These are phyloP conservation scores for Nephrotoma appendiculata DNA, from an alignment of 2,888 invertebrate species.

Conservation along the genomic window DNA sequence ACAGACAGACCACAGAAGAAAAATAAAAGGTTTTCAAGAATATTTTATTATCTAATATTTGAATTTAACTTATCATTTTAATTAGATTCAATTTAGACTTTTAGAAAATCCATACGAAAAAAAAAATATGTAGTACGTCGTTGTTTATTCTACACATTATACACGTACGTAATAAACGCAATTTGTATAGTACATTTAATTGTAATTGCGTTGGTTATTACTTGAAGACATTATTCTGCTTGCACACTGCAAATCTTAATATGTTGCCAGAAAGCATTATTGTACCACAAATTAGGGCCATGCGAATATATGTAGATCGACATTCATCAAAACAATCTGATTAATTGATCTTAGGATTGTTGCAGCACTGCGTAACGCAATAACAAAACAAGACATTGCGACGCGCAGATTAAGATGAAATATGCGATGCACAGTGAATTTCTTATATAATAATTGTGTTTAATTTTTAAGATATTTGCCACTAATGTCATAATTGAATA, in stretches of 20 bases:
- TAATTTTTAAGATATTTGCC: background rate
- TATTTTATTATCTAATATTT: background rate
- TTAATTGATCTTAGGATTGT: no score
- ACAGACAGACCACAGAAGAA: background rate
- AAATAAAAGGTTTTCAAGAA: background rate
- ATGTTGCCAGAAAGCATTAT: background rate
- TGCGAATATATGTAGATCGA: background rate
- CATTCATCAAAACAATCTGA: background rate
- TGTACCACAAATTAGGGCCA: background rate
- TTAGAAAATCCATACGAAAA: background rate
- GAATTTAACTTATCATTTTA: background rate
- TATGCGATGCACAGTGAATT: background rate
- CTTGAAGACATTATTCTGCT: no score
- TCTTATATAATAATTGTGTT: background rate
- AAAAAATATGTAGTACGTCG: background rate
- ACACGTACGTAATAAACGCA: background rate
- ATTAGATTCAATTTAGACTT: background rate
- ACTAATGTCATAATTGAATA: background rate
- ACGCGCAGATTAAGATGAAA: no score
- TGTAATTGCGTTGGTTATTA: no score
- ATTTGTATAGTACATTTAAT: background rate
- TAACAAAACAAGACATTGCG: background rate
- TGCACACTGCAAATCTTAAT: no score
- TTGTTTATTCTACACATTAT: no score
- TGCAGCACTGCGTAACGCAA: no score